Evolutionary conservation across 92 coral and sea anemone genomes (phyloP).

Genomic region (Paragorgia papillata): DNA sequence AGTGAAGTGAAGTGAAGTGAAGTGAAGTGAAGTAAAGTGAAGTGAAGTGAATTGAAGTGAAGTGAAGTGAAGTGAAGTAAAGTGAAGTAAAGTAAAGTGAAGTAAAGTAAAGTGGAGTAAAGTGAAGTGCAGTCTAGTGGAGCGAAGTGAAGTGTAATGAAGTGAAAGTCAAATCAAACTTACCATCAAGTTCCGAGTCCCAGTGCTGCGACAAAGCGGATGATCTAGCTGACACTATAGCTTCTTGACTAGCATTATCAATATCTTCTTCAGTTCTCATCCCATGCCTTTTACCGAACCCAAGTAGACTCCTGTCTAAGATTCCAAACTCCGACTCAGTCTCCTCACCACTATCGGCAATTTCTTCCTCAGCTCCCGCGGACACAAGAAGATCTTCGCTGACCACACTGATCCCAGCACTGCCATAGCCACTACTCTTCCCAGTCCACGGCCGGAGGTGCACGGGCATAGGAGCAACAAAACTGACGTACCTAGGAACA

Average conservation of each 20-base stretch:
- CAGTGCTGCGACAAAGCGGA: not conserved
- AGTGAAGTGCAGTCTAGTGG: too few relatives aligned
- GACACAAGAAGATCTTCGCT: conserved; percentile 41
- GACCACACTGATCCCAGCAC: conserved; percentile 33
- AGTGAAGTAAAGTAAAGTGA: not conserved
- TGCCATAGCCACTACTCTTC: conserved; percentile 19
- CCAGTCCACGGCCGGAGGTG: conserved; percentile 40
- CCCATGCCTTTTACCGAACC: not conserved
- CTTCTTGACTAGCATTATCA: conserved; percentile 19
- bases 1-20: too few relatives aligned
- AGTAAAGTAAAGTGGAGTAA: too few relatives aligned
- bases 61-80: too few relatives aligned
- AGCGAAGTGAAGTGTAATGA: too few relatives aligned
- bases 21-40: too few relatives aligned
- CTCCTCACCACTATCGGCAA: conserved; percentile 33
- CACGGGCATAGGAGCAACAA: conserved; percentile 56
- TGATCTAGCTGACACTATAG: conserved; percentile 11
- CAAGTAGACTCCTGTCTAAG: not conserved
- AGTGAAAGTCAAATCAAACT: not conserved
- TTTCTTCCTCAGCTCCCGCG: conserved; percentile 32
- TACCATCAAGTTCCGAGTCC: conserved; percentile 19
- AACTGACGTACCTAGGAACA: conserved; percentile 78
- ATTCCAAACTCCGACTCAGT: conserved; percentile 4
- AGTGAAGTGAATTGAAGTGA: too few relatives aligned
- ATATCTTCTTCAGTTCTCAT: not conserved